phyloP scores from a whole-genome alignment of 2,113 vertebrate genomes.

The Chinchilla lanigera region DNA sequence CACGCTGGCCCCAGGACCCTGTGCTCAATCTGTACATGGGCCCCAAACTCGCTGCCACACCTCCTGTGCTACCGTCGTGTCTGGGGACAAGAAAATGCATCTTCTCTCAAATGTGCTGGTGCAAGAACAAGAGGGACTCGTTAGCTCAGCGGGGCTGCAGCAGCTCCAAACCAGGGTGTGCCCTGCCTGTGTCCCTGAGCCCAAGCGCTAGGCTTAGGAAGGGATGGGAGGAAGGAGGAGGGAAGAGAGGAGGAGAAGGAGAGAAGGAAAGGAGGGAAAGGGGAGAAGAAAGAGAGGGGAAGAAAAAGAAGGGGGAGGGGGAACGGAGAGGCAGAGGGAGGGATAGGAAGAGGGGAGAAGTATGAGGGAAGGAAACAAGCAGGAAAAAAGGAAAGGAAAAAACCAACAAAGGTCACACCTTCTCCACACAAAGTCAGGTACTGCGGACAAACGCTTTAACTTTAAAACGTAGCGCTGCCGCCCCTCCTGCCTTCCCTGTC shows the following conservation, averaged over 20 bases:
- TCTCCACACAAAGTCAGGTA: neutral
- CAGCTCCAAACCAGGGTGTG: too few relatives aligned
- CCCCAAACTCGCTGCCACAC: neutral
- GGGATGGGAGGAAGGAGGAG: neutral
- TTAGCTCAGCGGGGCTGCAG: neutral
- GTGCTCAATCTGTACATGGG: neutral
- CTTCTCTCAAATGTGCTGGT: neutral
- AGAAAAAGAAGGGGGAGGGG: neutral
- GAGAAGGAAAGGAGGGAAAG: fast-evolving
- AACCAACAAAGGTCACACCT: neutral
- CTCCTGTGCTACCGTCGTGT: fast-evolving
- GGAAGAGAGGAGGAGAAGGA: too few relatives aligned
- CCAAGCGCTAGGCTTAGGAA: neutral
- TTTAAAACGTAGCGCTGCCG: neutral
- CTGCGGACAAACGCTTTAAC: neutral
- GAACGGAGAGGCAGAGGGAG: fast-evolving
- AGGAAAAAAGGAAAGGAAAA: too few relatives aligned
- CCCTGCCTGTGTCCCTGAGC: neutral
- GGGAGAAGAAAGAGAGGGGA: fast-evolving
- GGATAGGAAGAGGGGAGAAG: neutral
- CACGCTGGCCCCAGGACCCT: fast-evolving
- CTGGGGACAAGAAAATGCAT: neutral
- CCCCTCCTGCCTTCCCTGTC: constrained; percentile 51
- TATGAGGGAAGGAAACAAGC: neutral
- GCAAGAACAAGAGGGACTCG: neutral